Conservation (phyloP, 2,113 vertebrate genomes). For the Lipophrys pholis region DNA sequence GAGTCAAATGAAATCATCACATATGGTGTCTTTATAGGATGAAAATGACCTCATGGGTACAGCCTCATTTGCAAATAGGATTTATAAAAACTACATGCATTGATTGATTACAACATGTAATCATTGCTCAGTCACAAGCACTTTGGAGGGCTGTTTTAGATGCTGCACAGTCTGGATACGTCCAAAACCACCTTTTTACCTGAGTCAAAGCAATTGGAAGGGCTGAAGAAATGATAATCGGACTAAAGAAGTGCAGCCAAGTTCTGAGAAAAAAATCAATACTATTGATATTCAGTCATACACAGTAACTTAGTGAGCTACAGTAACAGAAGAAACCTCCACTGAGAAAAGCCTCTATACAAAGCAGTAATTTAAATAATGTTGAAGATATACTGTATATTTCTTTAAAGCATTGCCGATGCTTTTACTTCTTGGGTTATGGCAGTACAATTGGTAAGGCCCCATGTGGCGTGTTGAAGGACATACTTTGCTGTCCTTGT, state of each 20-base stretch:
- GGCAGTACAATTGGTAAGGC: too few species aligned
- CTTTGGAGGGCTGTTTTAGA: not conserved
- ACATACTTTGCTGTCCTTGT: too few species aligned
- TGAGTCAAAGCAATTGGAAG: too few species aligned
- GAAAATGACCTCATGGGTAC: constrained; percentile 37
- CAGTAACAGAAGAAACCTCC: not conserved
- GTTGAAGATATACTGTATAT: too few species aligned
- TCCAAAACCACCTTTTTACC: too few species aligned
- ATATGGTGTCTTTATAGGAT: constrained; percentile 33
- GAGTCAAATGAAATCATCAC: constrained; percentile 43
- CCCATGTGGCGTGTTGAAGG: too few species aligned
- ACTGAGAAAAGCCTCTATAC: constrained; percentile 4
- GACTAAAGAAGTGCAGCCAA: not conserved
- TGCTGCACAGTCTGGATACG: not conserved
- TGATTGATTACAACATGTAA: not conserved
- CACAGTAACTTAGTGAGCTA: not conserved
- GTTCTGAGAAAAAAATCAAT: not conserved
- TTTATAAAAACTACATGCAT: not conserved
- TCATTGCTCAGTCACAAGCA: not conserved
- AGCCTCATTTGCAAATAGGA: constrained; percentile 7
- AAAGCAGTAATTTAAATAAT: too few species aligned
- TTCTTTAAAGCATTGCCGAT: too few species aligned
- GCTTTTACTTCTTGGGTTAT: too few species aligned
- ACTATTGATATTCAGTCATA: too few species aligned
- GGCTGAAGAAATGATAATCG: too few species aligned